phyloP scores from a whole-genome alignment of 1,140 invertebrate species.

The Battus philenor region DNA sequence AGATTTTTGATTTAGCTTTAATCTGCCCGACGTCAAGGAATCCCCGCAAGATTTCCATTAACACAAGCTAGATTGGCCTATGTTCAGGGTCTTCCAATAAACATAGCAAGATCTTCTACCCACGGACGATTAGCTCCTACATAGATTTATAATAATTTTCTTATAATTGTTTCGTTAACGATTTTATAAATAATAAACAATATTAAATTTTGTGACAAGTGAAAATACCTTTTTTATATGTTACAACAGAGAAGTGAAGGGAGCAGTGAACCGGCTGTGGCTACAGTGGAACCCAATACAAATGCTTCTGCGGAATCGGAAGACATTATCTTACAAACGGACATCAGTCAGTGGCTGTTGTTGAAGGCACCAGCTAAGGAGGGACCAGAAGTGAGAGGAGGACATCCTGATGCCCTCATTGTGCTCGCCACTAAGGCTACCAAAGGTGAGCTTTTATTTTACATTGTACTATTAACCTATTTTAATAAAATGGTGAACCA shows the following conservation, averaged over 20 bases:
- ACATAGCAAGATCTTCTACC: no score
- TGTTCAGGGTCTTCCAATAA: no score
- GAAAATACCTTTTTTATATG: conserved; percentile 2
- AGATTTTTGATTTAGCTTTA: no score
- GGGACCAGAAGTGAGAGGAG: conserved; percentile 92
- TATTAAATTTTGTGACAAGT: neutral
- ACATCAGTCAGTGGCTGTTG: conserved; percentile 87
- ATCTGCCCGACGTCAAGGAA: no score
- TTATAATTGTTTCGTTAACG: no score
- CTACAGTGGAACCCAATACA: neutral
- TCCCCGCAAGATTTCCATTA: no score
- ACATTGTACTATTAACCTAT: no score
- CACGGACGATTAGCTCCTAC: no score
- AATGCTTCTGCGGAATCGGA: conserved; percentile 30
- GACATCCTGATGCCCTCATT: conserved; percentile 92
- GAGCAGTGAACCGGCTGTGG: conserved; percentile 18
- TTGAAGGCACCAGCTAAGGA: conserved; percentile 86
- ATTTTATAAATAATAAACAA: conserved; percentile 5
- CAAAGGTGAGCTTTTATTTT: conserved; percentile 78
- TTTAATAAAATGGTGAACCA: no score
- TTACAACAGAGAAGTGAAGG: conserved; percentile 44
- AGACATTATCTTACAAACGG: conserved; percentile 79
- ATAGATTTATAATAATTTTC: no score
- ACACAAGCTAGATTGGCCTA: no score
- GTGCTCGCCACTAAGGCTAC: conserved; percentile 95